Conservation (phyloP, 2,797 vertebrate genomes). For the Gallirallus australis region DNA sequence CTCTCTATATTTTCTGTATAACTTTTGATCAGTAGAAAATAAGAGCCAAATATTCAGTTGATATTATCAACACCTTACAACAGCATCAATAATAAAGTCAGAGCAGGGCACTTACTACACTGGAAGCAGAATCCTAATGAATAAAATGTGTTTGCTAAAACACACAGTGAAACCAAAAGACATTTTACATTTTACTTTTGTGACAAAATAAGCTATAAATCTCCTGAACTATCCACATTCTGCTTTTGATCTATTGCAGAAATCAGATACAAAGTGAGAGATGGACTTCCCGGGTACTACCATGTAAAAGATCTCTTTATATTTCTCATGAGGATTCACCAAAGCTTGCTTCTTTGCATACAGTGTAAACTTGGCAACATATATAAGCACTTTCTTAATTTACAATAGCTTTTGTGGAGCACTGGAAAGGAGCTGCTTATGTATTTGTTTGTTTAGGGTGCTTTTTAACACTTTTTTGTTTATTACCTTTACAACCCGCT, state of each 20-base stretch:
- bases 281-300: neutral
- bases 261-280: neutral
- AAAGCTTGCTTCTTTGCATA: neutral
- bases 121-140: neutral
- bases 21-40: neutral
- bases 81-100: neutral
- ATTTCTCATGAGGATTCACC: neutral
- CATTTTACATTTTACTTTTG: neutral
- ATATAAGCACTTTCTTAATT: neutral
- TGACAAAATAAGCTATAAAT: neutral
- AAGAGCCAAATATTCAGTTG: neutral
- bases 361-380: neutral
- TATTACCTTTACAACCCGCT: neutral
- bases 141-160: neutral
- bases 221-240: neutral
- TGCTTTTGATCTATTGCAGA: neutral
- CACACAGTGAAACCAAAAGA: neutral
- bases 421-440: slow-evolving; percentile 15
- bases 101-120: neutral
- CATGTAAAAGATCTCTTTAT: neutral
- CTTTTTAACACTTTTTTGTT: slow-evolving; percentile 36
- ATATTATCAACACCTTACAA: neutral
- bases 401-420: neutral
- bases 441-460: slow-evolving; percentile 44
- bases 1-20: neutral